Evolutionary conservation across 2,797 vertebrate genomes (phyloP).

Genomic region (Dryobates pubescens): DNA sequence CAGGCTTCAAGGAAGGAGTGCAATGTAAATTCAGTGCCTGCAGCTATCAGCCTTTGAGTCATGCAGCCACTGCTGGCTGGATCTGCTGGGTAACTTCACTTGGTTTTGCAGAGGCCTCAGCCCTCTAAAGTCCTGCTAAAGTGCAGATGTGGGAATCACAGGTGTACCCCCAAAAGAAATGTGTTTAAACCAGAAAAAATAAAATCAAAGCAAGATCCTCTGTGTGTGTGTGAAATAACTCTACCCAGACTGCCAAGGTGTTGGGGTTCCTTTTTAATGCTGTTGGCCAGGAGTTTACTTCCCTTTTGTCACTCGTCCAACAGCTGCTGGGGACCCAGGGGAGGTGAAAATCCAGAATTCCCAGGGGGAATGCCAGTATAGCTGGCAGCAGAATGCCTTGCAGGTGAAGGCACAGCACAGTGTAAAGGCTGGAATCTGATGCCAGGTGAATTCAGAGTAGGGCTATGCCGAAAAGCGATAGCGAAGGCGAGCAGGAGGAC

Average conservation of each 20-base stretch:
- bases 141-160: conserved; percentile 30
- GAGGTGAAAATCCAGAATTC: conserved; percentile 11
- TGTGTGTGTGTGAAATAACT: conserved; percentile 32
- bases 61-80: conserved; percentile 32
- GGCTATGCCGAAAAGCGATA: neutral
- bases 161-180: conserved; percentile 21
- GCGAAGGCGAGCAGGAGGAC: neutral
- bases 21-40: neutral
- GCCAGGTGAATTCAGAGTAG: neutral
- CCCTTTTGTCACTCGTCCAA: conserved; percentile 11
- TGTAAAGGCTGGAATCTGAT: neutral
- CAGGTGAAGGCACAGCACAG: neutral
- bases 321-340: conserved; percentile 7
- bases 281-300: conserved; percentile 11
- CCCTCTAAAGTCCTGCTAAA: neutral
- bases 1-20: conserved; percentile 1
- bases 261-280: neutral
- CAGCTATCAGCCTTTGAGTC: neutral
- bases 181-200: neutral
- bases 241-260: conserved; percentile 49
- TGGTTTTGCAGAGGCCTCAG: conserved; percentile 20
- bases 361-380: neutral
- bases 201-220: conserved; percentile 49
- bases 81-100: conserved; percentile 34
- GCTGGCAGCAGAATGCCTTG: neutral